Evolutionary conservation across 2,797 vertebrate species (phyloP).

Genomic region (Acropternis orthonyx): DNA sequence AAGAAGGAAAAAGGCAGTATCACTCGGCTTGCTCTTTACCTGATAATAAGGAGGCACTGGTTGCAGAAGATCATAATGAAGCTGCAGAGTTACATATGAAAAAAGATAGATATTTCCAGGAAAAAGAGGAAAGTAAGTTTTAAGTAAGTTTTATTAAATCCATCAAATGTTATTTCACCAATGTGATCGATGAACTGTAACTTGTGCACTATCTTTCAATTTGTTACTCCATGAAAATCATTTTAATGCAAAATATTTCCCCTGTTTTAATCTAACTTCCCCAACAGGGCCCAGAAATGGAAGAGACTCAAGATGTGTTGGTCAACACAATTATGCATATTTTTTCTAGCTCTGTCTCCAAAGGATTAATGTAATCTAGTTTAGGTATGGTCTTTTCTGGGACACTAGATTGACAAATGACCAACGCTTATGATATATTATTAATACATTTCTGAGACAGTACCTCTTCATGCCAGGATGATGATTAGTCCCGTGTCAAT

Average conservation of each 20-base stretch:
- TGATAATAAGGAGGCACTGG: neutral
- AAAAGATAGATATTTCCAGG: neutral
- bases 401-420: neutral
- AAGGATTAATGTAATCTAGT: neutral
- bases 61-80: neutral
- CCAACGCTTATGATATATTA: neutral
- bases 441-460: neutral
- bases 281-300: neutral
- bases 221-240: constrained; percentile 13
- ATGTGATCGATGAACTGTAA: neutral
- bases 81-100: neutral
- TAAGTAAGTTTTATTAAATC: neutral
- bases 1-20: constrained; percentile 50
- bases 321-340: neutral
- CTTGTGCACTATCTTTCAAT: neutral
- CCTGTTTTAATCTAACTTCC: constrained; percentile 44
- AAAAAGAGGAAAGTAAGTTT: neutral
- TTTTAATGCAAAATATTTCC: constrained; percentile 54
- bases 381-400: neutral
- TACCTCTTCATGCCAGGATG: neutral
- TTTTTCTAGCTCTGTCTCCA: neutral
- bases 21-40: neutral
- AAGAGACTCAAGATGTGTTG: neutral
- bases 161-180: neutral
- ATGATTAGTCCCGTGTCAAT: neutral